Evolutionary conservation across 2,888 invertebrate species (phyloP), one percentile per base, ranked within the genome.

Genomic region (Tineola bisselliella): DNA sequence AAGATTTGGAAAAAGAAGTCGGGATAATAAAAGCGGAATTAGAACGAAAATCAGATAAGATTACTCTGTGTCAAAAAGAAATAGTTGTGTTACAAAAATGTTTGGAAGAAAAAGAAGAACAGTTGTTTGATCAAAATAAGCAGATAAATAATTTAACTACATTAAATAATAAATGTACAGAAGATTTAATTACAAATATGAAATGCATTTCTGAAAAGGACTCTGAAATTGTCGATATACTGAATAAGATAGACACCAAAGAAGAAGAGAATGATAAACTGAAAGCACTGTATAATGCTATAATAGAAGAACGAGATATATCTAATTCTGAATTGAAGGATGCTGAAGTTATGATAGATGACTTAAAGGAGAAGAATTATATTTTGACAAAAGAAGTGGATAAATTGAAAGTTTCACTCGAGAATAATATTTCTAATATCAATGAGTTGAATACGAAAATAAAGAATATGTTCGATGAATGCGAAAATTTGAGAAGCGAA

Each of bases 311-410:
- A 67, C 81, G 74, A 38, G 74, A 84, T 60, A 62, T 65, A 0
- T 73, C 75, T 64, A 66, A 77, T 64, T 59, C 61, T 62, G 71
- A 84, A 68, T 67, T 88, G 64, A 66, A 81, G 67, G 77, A 72
- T 60, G 83, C 87, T 44, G 68, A 71, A 44, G 70, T 71, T 6
- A 77, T 71, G 10, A 74, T 80, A 15, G 72, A 71, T 63, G 69
- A 74, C 8, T 81, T 81, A 62, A 75, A 79, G 52, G 66, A 68
- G 1, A 79, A 78, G 61, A 65, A 88, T 25, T 76, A 80, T 38
- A 71, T 70, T 18, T 77, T 88, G 67, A 72, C 84, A 1, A 69
- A 76, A 5, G 80, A 86, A 62, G 74, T 80, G 62, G 62, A 77
- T 12, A 65, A 73, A n/a, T 66, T 86, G n/a, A 75, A 70, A 65